Evolutionary conservation across 2,113 vertebrate species (phyloP).

Genomic region (Gambusia holbrooki): DNA sequence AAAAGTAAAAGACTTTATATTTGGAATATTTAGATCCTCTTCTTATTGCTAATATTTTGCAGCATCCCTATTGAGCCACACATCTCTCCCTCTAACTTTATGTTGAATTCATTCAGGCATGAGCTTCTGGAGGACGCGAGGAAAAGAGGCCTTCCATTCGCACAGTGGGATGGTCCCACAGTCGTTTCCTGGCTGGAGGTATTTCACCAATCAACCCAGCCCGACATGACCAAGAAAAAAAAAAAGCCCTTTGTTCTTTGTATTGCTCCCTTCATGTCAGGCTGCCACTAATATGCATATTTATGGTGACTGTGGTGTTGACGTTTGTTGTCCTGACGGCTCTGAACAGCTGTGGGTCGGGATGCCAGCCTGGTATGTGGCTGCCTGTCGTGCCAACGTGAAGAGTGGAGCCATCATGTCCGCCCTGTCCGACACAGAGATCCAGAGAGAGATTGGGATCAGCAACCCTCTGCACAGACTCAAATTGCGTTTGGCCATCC

Average conservation of each 20-base stretch:
- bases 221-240: neutral
- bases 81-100: neutral
- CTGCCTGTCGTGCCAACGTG: conserved; percentile 95
- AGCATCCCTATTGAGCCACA: neutral
- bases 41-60: neutral
- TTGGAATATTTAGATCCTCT: neutral
- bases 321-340: conserved; percentile 44
- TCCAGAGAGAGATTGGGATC: conserved; percentile 97
- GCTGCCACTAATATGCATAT: conserved; percentile 17
- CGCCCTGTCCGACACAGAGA: conserved; percentile 94
- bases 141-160: conserved; percentile 92
- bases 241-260: neutral
- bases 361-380: conserved; percentile 98
- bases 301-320: conserved; percentile 29
- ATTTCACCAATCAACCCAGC: conserved; percentile 34
- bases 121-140: conserved; percentile 95
- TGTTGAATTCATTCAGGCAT: conserved; percentile 79
- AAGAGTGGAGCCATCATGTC: conserved; percentile 99
- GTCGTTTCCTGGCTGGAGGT: conserved; percentile 99
- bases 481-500: conserved; percentile 95
- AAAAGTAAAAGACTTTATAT: conserved; percentile 84
- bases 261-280: conserved; percentile 3
- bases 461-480: conserved; percentile 95
- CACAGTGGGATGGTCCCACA: conserved; percentile 96
- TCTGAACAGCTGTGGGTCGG: conserved; percentile 93